These are phyloP conservation scores for Cataglyphis hispanica DNA, from an alignment of 1,140 invertebrate species.

Conservation along the genomic window DNA sequence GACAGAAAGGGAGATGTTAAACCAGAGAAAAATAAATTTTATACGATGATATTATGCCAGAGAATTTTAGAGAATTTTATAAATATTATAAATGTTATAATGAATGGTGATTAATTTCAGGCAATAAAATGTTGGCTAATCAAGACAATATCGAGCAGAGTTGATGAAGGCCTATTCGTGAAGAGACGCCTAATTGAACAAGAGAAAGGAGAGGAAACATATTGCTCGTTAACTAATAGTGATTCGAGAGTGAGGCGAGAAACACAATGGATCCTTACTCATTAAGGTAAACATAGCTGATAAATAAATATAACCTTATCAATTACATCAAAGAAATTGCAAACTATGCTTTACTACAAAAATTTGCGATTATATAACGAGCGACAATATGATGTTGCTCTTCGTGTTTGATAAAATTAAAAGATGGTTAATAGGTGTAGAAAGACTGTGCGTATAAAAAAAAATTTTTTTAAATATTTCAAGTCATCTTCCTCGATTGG, in stretches of 20 bases:
- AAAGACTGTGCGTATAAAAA: too few relatives aligned
- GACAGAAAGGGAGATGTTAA: not conserved
- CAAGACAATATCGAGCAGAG: constrained; percentile 45
- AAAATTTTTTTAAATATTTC: not conserved
- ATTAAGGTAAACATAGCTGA: constrained; percentile 70
- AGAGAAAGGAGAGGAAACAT: not conserved
- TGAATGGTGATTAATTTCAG: constrained; percentile 58
- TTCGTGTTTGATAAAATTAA: not conserved
- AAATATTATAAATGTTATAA: not conserved
- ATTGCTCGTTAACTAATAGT: not conserved
- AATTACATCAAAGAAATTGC: not conserved
- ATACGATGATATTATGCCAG: not conserved
- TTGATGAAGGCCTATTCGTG: constrained; percentile 59
- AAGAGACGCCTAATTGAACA: constrained; percentile 24
- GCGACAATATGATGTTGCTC: not conserved
- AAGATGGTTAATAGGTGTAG: too few relatives aligned
- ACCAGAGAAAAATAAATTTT: not conserved
- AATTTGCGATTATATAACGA: not conserved
- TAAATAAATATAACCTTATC: not conserved
- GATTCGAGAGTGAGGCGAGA: not conserved
- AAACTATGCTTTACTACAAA: not conserved
- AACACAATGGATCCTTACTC: constrained; percentile 78
- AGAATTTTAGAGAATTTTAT: too few relatives aligned
- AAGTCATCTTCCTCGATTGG: not conserved
- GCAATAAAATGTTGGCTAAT: constrained; percentile 60